Conservation (phyloP, 2,113 vertebrate species). For the Athene noctua region DNA sequence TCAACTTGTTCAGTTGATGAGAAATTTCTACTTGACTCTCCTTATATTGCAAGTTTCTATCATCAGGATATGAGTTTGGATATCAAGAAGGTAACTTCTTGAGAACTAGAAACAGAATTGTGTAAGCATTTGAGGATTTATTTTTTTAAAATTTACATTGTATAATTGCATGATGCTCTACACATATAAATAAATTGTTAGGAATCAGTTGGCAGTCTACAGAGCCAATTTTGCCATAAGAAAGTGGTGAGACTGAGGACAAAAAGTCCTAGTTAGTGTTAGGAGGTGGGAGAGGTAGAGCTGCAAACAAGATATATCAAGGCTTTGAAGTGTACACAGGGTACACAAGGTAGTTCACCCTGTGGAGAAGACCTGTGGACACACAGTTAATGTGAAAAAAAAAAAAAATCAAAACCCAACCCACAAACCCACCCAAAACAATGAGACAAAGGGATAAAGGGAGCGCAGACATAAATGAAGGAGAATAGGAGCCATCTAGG, state of each 20-base stretch:
- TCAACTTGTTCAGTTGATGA: not conserved
- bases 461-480: not conserved
- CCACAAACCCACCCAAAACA: not conserved
- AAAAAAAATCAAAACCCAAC: not conserved
- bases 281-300: not conserved
- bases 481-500: not conserved
- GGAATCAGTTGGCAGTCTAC: not conserved
- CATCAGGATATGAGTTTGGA: not conserved
- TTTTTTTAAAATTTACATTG: not conserved
- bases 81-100: not conserved
- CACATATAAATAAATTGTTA: not conserved
- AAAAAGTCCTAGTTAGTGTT: not conserved
- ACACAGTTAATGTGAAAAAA: not conserved
- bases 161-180: not conserved
- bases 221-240: not conserved
- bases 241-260: not conserved
- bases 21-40: not conserved
- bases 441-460: not conserved
- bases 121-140: not conserved
- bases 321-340: not conserved
- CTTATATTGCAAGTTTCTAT: not conserved
- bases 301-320: not conserved
- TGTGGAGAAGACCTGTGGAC: not conserved
- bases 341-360: no score
- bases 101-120: not conserved